Evolutionary conservation across 2,797 vertebrate species (phyloP), one percentile per base, ranked within the genome.

Genomic region (Diplodus sargus): DNA sequence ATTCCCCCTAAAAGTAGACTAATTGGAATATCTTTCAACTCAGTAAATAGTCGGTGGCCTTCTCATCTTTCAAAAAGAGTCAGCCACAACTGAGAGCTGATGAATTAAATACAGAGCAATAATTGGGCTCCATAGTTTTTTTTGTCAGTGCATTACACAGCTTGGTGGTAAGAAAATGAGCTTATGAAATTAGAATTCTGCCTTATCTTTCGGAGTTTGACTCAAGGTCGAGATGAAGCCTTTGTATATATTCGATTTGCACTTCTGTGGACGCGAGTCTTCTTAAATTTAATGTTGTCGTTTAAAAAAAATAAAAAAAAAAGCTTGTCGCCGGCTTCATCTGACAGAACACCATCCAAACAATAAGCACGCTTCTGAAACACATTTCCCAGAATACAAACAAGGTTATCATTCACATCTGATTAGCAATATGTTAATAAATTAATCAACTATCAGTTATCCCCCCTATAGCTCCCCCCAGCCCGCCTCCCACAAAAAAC

Each of bases 391-490:
- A 70, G 25, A 62, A 81, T n/a, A 85, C 74, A 88, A 65, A 84
- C 71, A 57, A 73, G 30, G 75, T 74, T 57, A 78, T 80, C 67
- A 85, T 85, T 90, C 79, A 90, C 85, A 90, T 87, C 77, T 34
- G 69, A 90, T 89, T 82, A 79, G 74, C 87, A 84, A 81, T 59
- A 54, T 45, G 69, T 90, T 91, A 93, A 93, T 94, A 94, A 94
- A 93, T 93, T 93, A 93, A 86, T 88, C 73, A 84, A 76, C 65
- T 82, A 79, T 75, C 43, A 69, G 17, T 73, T 81, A 70, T 25
- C 23, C 59, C 59, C 65, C 59, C 65, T 42, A 63, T 53, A 72
- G n/a, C 56, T 28, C 78, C 49, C 62, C 10, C 34, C 52, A 8
- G 1, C 15, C 0, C 0, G 2, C 15, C 7, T n/a, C 20, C 16